Evolutionary conservation across 2,888 invertebrate species (phyloP).

Genomic region (Tethea ocularis): DNA sequence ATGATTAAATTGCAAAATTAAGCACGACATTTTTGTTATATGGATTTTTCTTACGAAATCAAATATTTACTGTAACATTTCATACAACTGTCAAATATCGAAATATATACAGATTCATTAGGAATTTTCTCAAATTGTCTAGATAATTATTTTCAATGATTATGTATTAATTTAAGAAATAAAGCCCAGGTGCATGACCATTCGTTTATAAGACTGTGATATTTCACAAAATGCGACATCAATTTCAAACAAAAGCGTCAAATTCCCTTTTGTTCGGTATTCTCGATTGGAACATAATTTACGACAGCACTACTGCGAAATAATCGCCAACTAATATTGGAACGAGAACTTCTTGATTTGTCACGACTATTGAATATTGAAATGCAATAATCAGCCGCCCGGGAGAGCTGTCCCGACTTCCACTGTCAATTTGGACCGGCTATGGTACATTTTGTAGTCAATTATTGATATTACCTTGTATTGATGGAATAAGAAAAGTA

Average conservation of each 20-base stretch:
- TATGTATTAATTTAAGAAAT: too few relatives aligned
- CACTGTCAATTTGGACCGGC: conserved; percentile 55
- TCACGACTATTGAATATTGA: conserved; percentile 43
- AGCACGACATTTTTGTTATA: too few relatives aligned
- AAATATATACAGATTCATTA: too few relatives aligned
- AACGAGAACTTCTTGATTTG: conserved; percentile 35
- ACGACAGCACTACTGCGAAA: not conserved
- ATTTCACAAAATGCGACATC: not conserved
- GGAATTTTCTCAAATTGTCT: too few relatives aligned
- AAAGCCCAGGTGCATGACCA: too few relatives aligned
- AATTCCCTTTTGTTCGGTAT: not conserved
- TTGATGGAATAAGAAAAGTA: not conserved
- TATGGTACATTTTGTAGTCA: conserved; percentile 44
- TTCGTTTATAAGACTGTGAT: too few relatives aligned
- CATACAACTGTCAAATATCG: too few relatives aligned
- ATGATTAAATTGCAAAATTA: too few relatives aligned
- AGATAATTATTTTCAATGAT: too few relatives aligned
- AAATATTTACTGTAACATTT: too few relatives aligned
- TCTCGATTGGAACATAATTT: not conserved
- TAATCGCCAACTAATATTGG: conserved; percentile 33
- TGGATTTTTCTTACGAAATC: too few relatives aligned
- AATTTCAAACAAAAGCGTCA: not conserved
- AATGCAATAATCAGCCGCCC: conserved; percentile 43
- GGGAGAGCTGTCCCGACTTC: conserved; percentile 39
- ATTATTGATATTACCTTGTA: not conserved